Percentiles rank a stretch among this genome's conserved stretches.
phyloP scores from a whole-genome alignment of 2,888 invertebrate genomes.

The Acrocyrtus sp. region DNA sequence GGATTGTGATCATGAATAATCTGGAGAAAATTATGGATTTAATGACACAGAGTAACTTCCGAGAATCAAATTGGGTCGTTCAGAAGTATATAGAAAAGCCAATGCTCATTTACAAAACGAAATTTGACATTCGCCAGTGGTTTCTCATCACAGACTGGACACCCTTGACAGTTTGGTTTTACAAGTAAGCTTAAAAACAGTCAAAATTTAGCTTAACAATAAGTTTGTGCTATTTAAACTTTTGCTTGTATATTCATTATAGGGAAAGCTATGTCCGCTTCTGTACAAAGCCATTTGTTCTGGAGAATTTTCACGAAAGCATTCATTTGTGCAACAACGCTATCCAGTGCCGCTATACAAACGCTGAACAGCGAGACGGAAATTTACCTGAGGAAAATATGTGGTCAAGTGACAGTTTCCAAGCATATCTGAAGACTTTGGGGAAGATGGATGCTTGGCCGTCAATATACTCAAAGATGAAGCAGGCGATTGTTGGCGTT shows the following conservation, averaged over 20 bases:
- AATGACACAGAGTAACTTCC: conserved; percentile 74
- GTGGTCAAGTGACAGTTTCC: conserved; percentile 83
- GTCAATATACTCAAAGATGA: conserved; percentile 84
- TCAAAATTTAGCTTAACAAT: neutral
- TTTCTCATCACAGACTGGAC: conserved; percentile 91
- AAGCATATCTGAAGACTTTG: conserved; percentile 71
- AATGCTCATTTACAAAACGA: conserved; percentile 86
- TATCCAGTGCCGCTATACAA: conserved; percentile 83
- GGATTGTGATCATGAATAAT: conserved; percentile 86
- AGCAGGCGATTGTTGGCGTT: conserved; percentile 81
- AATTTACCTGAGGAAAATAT: conserved; percentile 81
- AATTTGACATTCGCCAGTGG: conserved; percentile 97
- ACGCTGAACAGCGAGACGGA: conserved; percentile 66
- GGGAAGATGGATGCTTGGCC: conserved; percentile 64
- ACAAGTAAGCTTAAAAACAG: conserved; percentile 74
- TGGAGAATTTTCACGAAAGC: conserved; percentile 90
- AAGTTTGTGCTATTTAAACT: neutral
- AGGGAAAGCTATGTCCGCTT: conserved; percentile 92
- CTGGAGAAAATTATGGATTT: conserved; percentile 84
- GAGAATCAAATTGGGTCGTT: conserved; percentile 80
- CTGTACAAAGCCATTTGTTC: conserved; percentile 87
- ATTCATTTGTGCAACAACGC: conserved; percentile 94
- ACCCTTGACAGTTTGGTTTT: conserved; percentile 92
- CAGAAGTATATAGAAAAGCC: conserved; percentile 96
- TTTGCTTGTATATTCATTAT: conserved; percentile 56